A percentile compares a stretch with the other conserved stretches of the same genome.
Conservation (phyloP, 2,797 vertebrate species). For the Nyctalus aviator region DNA sequence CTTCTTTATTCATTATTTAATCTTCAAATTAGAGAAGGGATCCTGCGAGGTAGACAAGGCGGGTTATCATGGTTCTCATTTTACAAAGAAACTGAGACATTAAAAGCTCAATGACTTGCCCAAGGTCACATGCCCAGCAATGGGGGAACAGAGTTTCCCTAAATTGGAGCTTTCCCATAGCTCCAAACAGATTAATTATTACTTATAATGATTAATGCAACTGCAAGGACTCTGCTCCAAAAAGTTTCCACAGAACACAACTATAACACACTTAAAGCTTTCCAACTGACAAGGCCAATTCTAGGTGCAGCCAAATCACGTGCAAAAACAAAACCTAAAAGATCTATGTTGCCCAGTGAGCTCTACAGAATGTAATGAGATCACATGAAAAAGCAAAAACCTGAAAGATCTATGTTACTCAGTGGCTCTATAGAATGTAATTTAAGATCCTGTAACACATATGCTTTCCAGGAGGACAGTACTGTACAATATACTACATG, state of each 20-base stretch:
- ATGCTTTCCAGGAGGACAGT: neutral
- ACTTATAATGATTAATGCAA: constrained; percentile 54
- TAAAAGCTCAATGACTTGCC: neutral
- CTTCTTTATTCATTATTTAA: neutral
- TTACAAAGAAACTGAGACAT: constrained; percentile 11
- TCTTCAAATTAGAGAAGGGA: neutral
- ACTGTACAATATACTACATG: neutral
- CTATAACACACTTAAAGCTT: neutral
- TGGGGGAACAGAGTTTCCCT: neutral
- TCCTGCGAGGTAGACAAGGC: neutral
- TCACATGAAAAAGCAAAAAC: neutral
- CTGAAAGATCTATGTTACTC: neutral
- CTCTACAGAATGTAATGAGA: neutral
- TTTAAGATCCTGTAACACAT: neutral
- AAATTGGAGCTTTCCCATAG: constrained; percentile 33
- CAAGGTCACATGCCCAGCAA: constrained; percentile 1
- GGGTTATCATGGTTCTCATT: neutral
- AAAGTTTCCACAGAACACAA: constrained; percentile 10
- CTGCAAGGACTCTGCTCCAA: constrained; percentile 25
- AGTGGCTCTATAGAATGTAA: neutral
- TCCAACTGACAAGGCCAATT: neutral
- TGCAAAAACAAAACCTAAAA: neutral
- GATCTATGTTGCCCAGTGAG: neutral
- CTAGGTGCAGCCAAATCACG: neutral
- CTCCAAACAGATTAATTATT: constrained; percentile 67